These are phyloP conservation scores for Deroptyus accipitrinus DNA, from an alignment of 2,113 vertebrate genomes.

Conservation along the genomic window DNA sequence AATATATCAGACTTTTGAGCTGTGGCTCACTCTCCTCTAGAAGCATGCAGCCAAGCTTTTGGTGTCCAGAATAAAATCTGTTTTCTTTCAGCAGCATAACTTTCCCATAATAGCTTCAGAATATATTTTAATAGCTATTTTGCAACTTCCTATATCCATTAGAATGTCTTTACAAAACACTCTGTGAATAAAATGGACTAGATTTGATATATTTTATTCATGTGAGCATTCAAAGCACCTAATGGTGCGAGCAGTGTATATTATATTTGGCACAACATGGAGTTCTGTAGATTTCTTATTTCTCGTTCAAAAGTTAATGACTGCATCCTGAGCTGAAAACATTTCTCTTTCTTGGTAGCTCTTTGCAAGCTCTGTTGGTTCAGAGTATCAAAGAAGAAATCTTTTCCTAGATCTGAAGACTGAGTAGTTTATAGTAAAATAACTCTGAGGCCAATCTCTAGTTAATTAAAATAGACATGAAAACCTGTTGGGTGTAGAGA, in stretches of 20 bases:
- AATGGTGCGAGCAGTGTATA: neutral
- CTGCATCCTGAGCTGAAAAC: neutral
- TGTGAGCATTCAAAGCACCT: neutral
- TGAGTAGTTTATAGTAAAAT: neutral
- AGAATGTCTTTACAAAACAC: slow-evolving; percentile 23
- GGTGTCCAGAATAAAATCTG: neutral
- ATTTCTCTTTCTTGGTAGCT: neutral
- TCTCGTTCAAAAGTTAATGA: neutral
- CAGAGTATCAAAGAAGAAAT: neutral
- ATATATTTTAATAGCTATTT: slow-evolving; percentile 32
- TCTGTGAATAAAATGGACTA: neutral
- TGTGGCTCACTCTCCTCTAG: neutral
- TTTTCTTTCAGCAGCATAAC: neutral
- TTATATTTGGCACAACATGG: neutral
- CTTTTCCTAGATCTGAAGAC: neutral
- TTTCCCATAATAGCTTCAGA: neutral
- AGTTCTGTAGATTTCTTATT: neutral
- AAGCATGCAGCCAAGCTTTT: neutral
- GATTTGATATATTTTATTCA: slow-evolving; percentile 41
- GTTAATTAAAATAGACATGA: neutral
- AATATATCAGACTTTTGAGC: neutral
- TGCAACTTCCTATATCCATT: neutral
- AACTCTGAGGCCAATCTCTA: neutral
- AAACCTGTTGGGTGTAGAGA: neutral
- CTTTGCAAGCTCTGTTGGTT: neutral